These are phyloP conservation scores for Melolontha melolontha DNA, from an alignment of 2,888 invertebrate genomes.

Conservation along the genomic window DNA sequence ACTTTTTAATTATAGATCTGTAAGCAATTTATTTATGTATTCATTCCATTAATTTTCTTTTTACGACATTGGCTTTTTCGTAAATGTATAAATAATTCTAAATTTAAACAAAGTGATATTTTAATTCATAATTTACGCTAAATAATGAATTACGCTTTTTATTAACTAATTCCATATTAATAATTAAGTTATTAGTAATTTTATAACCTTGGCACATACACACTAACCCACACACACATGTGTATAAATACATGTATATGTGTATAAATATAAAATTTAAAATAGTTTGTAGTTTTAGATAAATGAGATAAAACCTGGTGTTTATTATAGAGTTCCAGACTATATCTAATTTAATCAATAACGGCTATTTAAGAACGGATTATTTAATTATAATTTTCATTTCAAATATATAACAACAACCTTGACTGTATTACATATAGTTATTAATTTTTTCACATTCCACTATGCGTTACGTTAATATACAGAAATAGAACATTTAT, in stretches of 20 bases:
- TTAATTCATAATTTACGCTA: neutral
- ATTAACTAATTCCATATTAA: neutral
- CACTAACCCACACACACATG: too few relatives aligned
- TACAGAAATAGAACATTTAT: slow-evolving; percentile 22
- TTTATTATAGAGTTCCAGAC: slow-evolving; percentile 7
- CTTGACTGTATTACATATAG: slow-evolving; percentile 33
- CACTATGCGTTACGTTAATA: neutral
- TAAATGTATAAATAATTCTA: too few relatives aligned
- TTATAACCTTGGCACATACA: slow-evolving; percentile 21
- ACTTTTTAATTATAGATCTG: too few relatives aligned
- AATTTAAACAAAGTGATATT: too few relatives aligned
- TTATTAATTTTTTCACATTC: slow-evolving; percentile 33
- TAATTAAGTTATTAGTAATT: slow-evolving; percentile 26
- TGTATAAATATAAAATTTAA: neutral
- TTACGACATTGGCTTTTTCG: too few relatives aligned
- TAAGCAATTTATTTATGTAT: too few relatives aligned
- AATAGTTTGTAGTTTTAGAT: slow-evolving; percentile 12
- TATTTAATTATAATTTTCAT: slow-evolving; percentile 34
- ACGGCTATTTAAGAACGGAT: slow-evolving; percentile 15
- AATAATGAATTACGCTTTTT: slow-evolving; percentile 1
- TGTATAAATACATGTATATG: too few relatives aligned
- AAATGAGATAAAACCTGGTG: slow-evolving; percentile 13
- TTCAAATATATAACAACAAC: slow-evolving; percentile 22
- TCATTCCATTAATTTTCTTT: too few relatives aligned
- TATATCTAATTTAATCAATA: slow-evolving; percentile 34